Evolutionary conservation across 2,888 invertebrate genomes (phyloP).

Genomic region (Mycalesis mineus): DNA sequence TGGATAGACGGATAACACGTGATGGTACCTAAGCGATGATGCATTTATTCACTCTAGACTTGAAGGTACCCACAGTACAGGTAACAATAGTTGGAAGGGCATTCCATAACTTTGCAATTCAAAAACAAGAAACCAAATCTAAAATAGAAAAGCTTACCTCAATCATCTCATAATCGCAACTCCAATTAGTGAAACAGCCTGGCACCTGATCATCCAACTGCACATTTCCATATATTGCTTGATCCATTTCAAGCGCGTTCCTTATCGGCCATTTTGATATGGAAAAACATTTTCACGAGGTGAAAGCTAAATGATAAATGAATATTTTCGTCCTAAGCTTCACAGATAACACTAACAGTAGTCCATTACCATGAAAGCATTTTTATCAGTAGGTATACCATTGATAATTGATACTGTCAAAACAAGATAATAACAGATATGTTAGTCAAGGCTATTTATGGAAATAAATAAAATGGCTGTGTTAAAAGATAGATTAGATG

Average conservation of each 20-base stretch:
- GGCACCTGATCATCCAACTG: conserved; percentile 31
- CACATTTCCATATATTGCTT: conserved; percentile 10
- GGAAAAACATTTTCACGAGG: not conserved
- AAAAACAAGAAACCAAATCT: too few species aligned
- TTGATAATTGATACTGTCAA: conserved; percentile 34
- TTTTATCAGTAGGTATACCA: conserved; percentile 48
- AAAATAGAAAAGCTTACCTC: conserved; percentile 41
- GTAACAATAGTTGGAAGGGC: too few species aligned
- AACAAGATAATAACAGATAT: conserved; percentile 21
- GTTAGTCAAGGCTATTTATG: conserved; percentile 17
- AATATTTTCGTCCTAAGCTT: conserved; percentile 31
- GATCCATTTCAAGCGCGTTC: not conserved
- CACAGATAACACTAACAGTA: conserved; percentile 54
- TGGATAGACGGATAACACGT: too few species aligned
- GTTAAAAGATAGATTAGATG: too few species aligned
- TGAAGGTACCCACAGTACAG: too few species aligned
- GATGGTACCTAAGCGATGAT: too few species aligned
- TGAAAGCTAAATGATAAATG: conserved; percentile 18
- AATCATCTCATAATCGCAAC: conserved; percentile 41
- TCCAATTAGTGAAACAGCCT: conserved; percentile 42
- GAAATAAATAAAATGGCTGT: not conserved
- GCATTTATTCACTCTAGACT: too few species aligned
- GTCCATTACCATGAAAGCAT: conserved; percentile 73
- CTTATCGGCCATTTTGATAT: conserved; percentile 3
- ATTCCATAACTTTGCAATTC: too few species aligned